A percentile compares a stretch with the other conserved stretches of the same genome.
Conservation (phyloP, 2,797 vertebrate species). For the Scolopax rusticola region DNA sequence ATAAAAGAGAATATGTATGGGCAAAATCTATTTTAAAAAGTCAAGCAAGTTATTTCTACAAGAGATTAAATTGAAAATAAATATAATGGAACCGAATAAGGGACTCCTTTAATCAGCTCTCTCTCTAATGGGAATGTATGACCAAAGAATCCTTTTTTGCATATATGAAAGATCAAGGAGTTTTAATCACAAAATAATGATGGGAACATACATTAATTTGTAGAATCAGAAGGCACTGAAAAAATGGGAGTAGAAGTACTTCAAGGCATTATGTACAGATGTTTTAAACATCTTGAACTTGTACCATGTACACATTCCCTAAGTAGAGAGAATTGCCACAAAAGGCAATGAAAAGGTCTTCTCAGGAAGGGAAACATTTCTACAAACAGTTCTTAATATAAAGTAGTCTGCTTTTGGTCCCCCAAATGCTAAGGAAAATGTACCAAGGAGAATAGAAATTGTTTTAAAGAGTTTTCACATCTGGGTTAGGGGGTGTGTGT, state of each 20-base stretch:
- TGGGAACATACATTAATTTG: slow-evolving; percentile 1
- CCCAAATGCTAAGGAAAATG: slow-evolving; percentile 40
- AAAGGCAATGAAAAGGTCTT: slow-evolving; percentile 34
- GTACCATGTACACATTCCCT: not conserved
- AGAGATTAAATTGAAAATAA: slow-evolving; percentile 8
- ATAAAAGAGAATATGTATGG: slow-evolving; percentile 4
- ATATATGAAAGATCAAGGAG: not conserved
- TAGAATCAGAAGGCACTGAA: slow-evolving; percentile 6
- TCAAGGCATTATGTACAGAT: not conserved
- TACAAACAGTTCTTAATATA: not conserved
- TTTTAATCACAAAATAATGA: slow-evolving; percentile 16
- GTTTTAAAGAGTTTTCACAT: slow-evolving; percentile 18
- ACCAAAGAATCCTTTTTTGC: slow-evolving; percentile 1
- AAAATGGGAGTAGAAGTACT: not conserved
- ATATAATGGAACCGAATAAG: not conserved
- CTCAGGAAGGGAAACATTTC: not conserved
- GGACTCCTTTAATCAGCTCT: not conserved
- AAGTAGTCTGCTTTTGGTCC: not conserved
- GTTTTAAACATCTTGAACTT: slow-evolving; percentile 32
- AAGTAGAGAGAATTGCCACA: not conserved
- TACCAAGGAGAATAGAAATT: slow-evolving; percentile 28
- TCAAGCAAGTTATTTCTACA: not conserved
- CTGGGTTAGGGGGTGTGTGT: not conserved
- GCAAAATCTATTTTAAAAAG: not conserved
- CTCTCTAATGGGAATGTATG: not conserved